Conservation (phyloP, 2,113 vertebrate genomes). For the Paraplagusia blochii region DNA sequence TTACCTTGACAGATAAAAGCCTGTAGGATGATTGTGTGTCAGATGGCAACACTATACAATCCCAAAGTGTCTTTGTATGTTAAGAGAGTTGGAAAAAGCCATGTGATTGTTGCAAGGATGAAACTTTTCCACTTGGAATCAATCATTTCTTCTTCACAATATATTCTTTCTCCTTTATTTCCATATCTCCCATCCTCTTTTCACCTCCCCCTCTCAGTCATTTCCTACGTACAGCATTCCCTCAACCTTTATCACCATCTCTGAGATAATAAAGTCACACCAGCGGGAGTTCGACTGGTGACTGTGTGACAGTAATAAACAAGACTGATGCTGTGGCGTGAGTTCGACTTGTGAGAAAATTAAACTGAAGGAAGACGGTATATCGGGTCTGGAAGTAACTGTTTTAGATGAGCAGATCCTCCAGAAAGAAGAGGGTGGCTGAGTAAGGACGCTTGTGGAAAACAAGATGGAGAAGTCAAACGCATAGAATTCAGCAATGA, state of each 20-base stretch:
- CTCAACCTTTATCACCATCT: conserved; percentile 55
- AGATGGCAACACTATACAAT: conserved; percentile 1
- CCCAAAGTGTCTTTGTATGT: conserved; percentile 1
- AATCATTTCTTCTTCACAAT: background rate
- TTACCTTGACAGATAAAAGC: conserved; percentile 29
- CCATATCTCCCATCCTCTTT: background rate
- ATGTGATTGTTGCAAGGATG: conserved; percentile 3
- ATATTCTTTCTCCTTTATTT: background rate
- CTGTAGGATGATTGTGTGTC: conserved; percentile 16
- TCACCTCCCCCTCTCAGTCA: background rate
- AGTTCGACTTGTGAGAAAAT: conserved; percentile 51
- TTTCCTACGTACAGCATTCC: background rate
- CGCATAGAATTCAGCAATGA: background rate
- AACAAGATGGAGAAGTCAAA: conserved; percentile 1
- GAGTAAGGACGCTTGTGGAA: background rate
- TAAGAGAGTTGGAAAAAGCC: too few species aligned
- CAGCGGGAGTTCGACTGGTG: conserved; percentile 48
- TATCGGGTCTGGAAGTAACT: conserved; percentile 5
- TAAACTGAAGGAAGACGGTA: conserved; percentile 48
- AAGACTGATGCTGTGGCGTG: conserved; percentile 50
- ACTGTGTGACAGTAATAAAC: conserved; percentile 59
- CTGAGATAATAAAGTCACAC: conserved; percentile 46
- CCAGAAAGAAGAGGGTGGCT: conserved; percentile 29
- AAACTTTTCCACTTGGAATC: background rate
- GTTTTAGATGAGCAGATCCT: conserved; percentile 28